phyloP scores from a whole-genome alignment of 2,797 vertebrate species.

The Melanotaenia nigrans region DNA sequence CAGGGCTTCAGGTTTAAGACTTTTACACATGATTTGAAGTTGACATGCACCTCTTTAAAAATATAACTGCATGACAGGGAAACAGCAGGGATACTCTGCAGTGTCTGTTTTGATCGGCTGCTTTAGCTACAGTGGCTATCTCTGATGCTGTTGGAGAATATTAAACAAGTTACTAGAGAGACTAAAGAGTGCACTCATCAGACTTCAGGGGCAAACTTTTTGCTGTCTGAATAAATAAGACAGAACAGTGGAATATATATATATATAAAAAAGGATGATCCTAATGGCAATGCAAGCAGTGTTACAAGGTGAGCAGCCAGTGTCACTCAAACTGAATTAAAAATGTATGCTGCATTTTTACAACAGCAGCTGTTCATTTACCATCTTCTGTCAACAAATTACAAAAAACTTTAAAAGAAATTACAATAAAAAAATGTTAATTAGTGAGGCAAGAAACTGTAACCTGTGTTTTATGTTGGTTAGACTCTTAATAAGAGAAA shows the following conservation, averaged over 20 bases:
- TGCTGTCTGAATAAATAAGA: neutral
- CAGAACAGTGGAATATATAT: neutral
- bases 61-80: neutral
- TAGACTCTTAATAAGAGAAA: neutral
- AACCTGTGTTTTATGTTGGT: neutral
- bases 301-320: neutral
- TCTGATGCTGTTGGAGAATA: neutral
- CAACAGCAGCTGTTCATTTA: neutral
- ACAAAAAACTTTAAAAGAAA: neutral
- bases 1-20: neutral
- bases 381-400: neutral
- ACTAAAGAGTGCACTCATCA: neutral
- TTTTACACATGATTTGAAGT: neutral
- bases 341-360: neutral
- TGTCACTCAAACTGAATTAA: neutral
- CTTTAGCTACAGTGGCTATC: neutral
- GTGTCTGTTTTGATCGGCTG: neutral
- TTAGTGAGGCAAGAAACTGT: neutral
- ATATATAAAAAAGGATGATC: neutral
- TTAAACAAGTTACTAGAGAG: neutral
- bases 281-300: neutral
- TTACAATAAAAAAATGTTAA: neutral
- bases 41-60: neutral
- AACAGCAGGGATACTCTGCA: neutral
- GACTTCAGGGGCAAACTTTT: neutral